Evolutionary conservation across 2,113 vertebrate genomes (phyloP).

Genomic region (Columbina picui): DNA sequence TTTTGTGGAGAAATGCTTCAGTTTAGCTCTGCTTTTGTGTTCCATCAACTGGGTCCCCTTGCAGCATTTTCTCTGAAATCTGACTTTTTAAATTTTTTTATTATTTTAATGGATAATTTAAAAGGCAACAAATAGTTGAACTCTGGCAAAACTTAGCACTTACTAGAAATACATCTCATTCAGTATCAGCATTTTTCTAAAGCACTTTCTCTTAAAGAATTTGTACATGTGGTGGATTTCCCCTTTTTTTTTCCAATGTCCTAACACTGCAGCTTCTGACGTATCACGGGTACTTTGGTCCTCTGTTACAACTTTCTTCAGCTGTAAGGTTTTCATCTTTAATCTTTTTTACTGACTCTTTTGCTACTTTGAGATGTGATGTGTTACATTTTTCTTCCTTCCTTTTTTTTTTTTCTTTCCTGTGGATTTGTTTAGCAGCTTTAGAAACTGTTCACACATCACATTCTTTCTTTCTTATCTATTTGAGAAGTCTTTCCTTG

Average conservation of each 20-base stretch:
- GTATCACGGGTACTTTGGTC: background rate
- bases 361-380: background rate
- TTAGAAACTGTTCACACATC: background rate
- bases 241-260: background rate
- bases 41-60: background rate
- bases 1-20: background rate
- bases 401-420: background rate
- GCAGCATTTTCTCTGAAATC: background rate
- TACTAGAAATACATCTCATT: background rate
- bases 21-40: background rate
- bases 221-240: background rate
- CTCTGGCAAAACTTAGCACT: background rate
- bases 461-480: background rate
- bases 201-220: background rate
- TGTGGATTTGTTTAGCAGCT: background rate
- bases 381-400: background rate
- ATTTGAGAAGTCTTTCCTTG: background rate
- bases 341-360: background rate
- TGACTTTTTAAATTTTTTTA: background rate
- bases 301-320: background rate
- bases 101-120: background rate
- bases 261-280: background rate
- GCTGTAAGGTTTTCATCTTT: background rate
- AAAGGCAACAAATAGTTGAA: background rate
- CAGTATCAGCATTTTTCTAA: background rate